phyloP scores from a whole-genome alignment of 2,113 vertebrate genomes.

The Okapia johnstoni region DNA sequence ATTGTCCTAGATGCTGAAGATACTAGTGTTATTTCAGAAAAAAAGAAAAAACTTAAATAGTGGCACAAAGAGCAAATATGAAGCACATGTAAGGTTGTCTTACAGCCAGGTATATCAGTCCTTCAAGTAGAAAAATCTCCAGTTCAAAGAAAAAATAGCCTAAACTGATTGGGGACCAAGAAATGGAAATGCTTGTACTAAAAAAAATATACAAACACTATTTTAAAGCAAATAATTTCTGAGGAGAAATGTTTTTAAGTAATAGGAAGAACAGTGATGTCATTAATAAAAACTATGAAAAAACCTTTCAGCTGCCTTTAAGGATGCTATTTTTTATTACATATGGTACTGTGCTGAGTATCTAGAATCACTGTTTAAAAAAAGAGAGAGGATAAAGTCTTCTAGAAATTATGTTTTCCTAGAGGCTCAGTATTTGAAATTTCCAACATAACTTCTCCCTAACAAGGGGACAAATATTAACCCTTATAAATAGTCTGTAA shows the following conservation, averaged over 20 bases:
- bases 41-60: neutral
- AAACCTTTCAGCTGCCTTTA: neutral
- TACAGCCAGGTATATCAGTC: neutral
- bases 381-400: neutral
- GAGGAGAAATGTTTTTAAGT: neutral
- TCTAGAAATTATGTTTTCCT: slow-evolving; percentile 1
- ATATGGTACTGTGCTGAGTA: neutral
- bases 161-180: neutral
- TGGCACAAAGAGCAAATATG: neutral
- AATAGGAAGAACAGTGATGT: neutral
- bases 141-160: neutral
- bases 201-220: neutral
- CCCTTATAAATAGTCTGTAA: neutral
- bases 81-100: neutral
- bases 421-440: neutral
- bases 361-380: neutral
- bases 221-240: slow-evolving; percentile 33
- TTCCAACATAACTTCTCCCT: neutral
- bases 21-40: neutral
- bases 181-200: neutral
- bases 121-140: neutral
- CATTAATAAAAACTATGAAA: neutral
- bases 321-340: neutral
- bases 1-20: neutral
- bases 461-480: neutral